Base-by-base conservation (phyloP, 2,113 vertebrate species). In the Bostrychus sinensis region DNA sequence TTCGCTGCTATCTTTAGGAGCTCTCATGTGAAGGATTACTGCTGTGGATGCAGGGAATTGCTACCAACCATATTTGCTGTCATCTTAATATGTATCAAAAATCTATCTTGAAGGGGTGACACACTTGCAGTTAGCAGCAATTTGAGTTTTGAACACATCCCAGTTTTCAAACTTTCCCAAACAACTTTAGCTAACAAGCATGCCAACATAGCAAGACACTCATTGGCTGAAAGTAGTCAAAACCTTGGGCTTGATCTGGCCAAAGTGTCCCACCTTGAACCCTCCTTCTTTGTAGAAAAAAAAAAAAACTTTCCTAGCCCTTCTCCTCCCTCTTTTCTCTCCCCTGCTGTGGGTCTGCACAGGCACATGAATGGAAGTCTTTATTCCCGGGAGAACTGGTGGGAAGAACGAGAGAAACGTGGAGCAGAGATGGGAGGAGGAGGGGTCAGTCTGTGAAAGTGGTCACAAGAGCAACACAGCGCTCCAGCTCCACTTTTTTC, bases 351-450 rank as follows among this genome's bases (percentile, higher is more conserved):
- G 86, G 75, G 78, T 87, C 89, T 89, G 80, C 86, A 88, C 86
- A 72, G 77, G 85, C 81, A 54, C 81, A 90, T 93, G 91, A 93
- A 93, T 93, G 88, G 90, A 88, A 79, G 86, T 89, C 92, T 93
- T 93, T 93, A 91, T 93, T 88, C 90, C 89, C 84, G 50, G 63
- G 78, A 89, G 90, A 90, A 87, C 88, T 91, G 88, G 84, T 91
- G 91, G 90, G 90, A 90, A 90, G 86, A 84, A 81, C 83, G 84
- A 88, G 83, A 73, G 81, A 85, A 51, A 82, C 75, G 76, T 71
- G 80, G 69, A 83, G 79, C 78, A 83, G 84, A 75, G 83, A 78
- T 46, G 62, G 9, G 76, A 67, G 43, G 59, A 56, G 48, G 62
- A 38, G 39, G 57, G 36, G 60, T 66, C 16, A 36, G 55, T 66